A percentile compares a stretch with the other conserved stretches of the same genome.
These are phyloP conservation scores for Meteorus cinctellus DNA, from an alignment of 2,888 invertebrate genomes.

Conservation along the genomic window DNA sequence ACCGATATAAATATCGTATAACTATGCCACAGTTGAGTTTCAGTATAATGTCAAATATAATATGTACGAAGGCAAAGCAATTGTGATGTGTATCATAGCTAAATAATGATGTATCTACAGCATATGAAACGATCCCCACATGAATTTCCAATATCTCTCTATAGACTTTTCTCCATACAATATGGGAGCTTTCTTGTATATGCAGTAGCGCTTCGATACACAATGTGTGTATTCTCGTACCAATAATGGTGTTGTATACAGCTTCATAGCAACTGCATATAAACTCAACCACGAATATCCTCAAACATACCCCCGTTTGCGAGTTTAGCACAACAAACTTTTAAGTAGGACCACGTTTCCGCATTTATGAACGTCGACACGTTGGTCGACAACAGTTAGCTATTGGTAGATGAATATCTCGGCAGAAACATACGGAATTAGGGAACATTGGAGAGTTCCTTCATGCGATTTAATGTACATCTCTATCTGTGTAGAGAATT, in stretches of 20 bases:
- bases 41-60: conserved; percentile 66
- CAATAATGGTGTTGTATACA: neutral
- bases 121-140: conserved; percentile 63
- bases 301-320: neutral
- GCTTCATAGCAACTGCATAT: neutral
- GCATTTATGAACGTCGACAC: conserved; percentile 25
- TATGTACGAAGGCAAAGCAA: conserved; percentile 68
- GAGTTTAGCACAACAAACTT: conserved; percentile 10
- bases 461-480: too few species aligned
- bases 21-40: conserved; percentile 32
- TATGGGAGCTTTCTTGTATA: neutral
- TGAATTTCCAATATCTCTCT: conserved; percentile 54
- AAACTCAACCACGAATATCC: conserved; percentile 10
- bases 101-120: conserved; percentile 47
- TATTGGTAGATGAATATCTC: conserved; percentile 13
- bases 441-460: too few species aligned
- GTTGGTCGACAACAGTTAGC: neutral
- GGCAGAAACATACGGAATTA: too few species aligned
- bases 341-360: neutral
- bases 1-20: conserved; percentile 39
- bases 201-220: too few species aligned
- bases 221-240: neutral
- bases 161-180: neutral
- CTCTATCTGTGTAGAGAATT: too few species aligned
- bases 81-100: conserved; percentile 59